phyloP scores from a whole-genome alignment of 1,140 invertebrate genomes.

The Diabrotica undecimpunctata region DNA sequence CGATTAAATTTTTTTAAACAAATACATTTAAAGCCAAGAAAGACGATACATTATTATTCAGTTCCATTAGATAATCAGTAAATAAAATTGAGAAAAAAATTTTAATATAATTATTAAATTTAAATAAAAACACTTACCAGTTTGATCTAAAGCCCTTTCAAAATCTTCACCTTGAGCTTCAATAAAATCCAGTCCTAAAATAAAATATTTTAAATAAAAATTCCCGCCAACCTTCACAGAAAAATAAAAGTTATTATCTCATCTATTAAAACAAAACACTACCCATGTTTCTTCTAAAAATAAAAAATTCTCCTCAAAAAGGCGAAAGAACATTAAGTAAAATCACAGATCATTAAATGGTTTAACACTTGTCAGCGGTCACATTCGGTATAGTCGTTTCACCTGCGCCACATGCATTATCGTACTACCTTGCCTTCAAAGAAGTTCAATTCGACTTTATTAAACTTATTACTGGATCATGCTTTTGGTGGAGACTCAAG shows the following conservation, averaged over 20 bases:
- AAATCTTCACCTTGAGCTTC: constrained; percentile 66
- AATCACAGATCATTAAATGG: not conserved
- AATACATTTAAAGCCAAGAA: no score
- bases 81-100: no score
- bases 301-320: constrained; percentile 15
- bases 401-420: not conserved
- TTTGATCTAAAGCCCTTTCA: constrained; percentile 65
- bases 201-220: constrained; percentile 22
- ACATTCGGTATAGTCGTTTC: constrained; percentile 4
- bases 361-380: constrained; percentile 4
- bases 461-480: not conserved
- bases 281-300: constrained; percentile 25
- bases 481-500: not conserved
- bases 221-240: not conserved
- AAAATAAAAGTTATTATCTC: constrained; percentile 13
- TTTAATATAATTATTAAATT: no score
- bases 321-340: not conserved
- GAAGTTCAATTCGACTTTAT: not conserved
- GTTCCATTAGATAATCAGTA: no score
- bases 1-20: no score
- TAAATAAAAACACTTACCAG: constrained; percentile 58
- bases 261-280: constrained; percentile 24
- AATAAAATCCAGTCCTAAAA: constrained; percentile 65
- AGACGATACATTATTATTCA: no score
- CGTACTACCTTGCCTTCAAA: constrained; percentile 5